Evolutionary conservation across 1,140 invertebrate species (phyloP).

Genomic region (Drosophila ogumai): DNA sequence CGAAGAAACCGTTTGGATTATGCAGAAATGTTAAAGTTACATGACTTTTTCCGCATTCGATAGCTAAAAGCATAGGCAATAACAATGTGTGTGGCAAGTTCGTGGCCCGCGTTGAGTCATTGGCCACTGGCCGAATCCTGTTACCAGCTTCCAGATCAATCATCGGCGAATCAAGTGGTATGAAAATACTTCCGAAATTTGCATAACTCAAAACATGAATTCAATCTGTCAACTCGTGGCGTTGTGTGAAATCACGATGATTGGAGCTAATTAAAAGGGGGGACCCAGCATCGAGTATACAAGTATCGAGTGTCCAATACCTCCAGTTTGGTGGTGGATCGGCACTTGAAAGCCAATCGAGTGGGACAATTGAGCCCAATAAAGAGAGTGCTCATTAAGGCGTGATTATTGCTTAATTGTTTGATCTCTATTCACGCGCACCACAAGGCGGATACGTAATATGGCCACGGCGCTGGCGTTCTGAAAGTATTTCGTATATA

Average conservation of each 20-base stretch:
- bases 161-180: conserved; percentile 23
- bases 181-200: conserved; percentile 70
- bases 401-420: conserved; percentile 82
- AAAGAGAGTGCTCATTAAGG: conserved; percentile 71
- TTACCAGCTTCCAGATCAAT: conserved; percentile 55
- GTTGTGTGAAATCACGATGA: conserved; percentile 53
- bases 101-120: conserved; percentile 70
- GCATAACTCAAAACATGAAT: conserved; percentile 62
- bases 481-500: conserved; percentile 45
- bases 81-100: conserved; percentile 72
- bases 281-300: not conserved
- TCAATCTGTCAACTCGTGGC: conserved; percentile 52
- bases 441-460: conserved; percentile 69
- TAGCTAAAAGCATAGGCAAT: conserved; percentile 17
- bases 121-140: conserved; percentile 55
- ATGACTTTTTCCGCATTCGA: conserved; percentile 70
- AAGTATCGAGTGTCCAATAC: conserved; percentile 6
- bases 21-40: conserved; percentile 54
- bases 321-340: conserved; percentile 35
- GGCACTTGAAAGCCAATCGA: conserved; percentile 77
- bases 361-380: conserved; percentile 31
- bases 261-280: conserved; percentile 67
- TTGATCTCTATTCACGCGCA: conserved; percentile 48
- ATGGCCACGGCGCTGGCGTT: conserved; percentile 30
- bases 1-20: conserved; percentile 36